Conservation (phyloP, 2,797 vertebrate species). For the Eleutherodactylus coqui region DNA sequence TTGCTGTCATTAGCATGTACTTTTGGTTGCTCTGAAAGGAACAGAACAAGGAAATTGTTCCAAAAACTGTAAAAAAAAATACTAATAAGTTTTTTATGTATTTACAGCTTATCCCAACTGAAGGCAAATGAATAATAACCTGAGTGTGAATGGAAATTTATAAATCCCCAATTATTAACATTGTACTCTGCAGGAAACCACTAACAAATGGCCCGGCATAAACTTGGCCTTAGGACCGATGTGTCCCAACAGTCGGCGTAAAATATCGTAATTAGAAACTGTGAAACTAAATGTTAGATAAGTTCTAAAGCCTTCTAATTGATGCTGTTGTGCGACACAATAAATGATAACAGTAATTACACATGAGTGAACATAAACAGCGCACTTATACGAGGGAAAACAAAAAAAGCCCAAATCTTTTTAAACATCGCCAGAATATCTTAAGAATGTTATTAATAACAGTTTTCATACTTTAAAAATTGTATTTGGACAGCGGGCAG, state of each 20-base stretch:
- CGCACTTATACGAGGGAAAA: not conserved
- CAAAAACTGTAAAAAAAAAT: not conserved
- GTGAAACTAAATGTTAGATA: not conserved
- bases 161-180: not conserved
- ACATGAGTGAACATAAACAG: not conserved
- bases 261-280: not conserved
- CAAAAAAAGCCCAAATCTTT: not conserved
- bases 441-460: constrained; percentile 26
- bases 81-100: not conserved
- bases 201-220: not conserved
- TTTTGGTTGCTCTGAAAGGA: too few relatives aligned
- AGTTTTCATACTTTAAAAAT: not conserved
- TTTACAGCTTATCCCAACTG: not conserved
- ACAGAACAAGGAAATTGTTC: too few relatives aligned
- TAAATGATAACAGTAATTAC: constrained; percentile 1
- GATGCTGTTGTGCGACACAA: not conserved
- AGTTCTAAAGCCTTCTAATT: not conserved
- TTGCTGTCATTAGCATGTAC: too few relatives aligned
- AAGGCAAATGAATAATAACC: not conserved
- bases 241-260: not conserved
- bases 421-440: not conserved
- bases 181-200: not conserved
- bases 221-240: not conserved
- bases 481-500: constrained; percentile 30
- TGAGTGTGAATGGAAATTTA: not conserved